Base-by-base conservation (phyloP, 92 coral and sea anemone genomes). In the Muricea muricata region DNA sequence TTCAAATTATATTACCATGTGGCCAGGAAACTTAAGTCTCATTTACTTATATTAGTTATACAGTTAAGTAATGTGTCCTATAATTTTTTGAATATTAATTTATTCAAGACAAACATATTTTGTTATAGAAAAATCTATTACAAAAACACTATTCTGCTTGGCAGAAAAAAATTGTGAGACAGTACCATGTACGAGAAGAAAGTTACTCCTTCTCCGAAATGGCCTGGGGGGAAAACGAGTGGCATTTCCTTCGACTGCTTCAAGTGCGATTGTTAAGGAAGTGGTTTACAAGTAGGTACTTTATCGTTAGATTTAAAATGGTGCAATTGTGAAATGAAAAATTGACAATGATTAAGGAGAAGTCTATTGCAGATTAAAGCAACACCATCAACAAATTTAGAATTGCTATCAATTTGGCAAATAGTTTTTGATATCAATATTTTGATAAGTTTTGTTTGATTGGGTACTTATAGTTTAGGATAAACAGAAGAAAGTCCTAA, bases 201-300 rank as follows among this genome's bases (percentile, higher is more conserved):
- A 54, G 61, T 54, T 54, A 23, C 7, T 6, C 24, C 61, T 54
- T n/a, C 61, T 17, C 61, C 2, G 61, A 60, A 60, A 60, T 28
- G 68, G 68, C 13, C 20, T 60, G 34, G 68, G 33, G 15, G 68
- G 26, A 21, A 60, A 60, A 60, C 33, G 47, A 8, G 24, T 69
- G 3, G 46, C 75, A 34, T 69, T 69, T 69, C 75, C 75, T 40
- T 8, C 47, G 6, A 21, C 35, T 21, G 72, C 72, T 0, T 65
- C 72, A 65, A 65, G 72, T 65, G 37, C 35, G 6, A 37, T 28
- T 28, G 72, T 65, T 20, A 65, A 65, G 20, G 72, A 65, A 23
- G 7, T 14, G 12, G 18, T 65, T 20, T 33, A 65, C 72, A 28
- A 29, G 72, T 65, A 65, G 20, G 72, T 37, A 54, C 20, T 14